Evolutionary conservation across 2,113 vertebrate genomes (phyloP).

Genomic region (Sapajus apella): DNA sequence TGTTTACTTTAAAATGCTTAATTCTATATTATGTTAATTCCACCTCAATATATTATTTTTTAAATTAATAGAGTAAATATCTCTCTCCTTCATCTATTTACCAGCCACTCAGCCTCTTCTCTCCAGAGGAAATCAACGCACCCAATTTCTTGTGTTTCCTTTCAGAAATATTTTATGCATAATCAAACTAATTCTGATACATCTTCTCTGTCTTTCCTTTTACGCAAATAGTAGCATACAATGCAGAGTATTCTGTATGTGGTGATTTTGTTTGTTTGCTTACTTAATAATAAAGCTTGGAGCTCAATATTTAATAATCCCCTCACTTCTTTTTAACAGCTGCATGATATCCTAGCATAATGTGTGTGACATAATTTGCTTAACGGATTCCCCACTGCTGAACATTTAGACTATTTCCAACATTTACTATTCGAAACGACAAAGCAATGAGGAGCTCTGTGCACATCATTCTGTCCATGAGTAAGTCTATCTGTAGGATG

Average conservation of each 20-base stretch:
- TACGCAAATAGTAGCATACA: not conserved
- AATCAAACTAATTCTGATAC: not conserved
- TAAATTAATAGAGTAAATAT: not conserved
- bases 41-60: not conserved
- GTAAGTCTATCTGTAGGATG: not conserved
- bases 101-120: not conserved
- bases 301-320: not conserved
- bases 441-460: not conserved
- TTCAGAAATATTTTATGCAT: not conserved
- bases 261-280: not conserved
- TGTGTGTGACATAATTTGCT: not conserved
- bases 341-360: not conserved
- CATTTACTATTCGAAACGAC: not conserved
- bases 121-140: not conserved
- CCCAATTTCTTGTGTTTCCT: not conserved
- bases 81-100: not conserved
- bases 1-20: not conserved
- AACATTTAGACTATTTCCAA: constrained; percentile 8
- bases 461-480: not conserved
- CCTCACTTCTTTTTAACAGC: not conserved
- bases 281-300: not conserved
- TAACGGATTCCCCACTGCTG: not conserved
- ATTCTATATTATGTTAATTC: not conserved
- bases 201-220: not conserved
- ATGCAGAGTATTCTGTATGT: not conserved